A percentile compares a stretch with the other conserved stretches of the same genome.
These are phyloP conservation scores for Damaliscus lunatus DNA, from an alignment of 2,113 vertebrate species.

Conservation along the genomic window DNA sequence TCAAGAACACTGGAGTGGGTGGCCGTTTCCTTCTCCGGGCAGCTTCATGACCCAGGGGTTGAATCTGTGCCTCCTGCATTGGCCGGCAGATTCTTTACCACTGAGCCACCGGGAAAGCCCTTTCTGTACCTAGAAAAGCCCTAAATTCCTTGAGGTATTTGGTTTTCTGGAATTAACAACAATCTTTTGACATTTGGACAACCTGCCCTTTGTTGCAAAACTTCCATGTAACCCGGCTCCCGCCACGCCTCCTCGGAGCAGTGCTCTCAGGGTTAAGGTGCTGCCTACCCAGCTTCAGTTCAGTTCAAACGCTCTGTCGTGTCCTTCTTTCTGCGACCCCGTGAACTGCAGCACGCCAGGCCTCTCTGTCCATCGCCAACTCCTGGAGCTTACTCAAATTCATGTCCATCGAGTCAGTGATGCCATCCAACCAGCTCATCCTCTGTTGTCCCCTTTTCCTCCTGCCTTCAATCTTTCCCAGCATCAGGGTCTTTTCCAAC, in stretches of 20 bases:
- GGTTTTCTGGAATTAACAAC: neutral
- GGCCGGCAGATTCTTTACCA: neutral
- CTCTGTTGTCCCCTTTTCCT: rapidly evolving
- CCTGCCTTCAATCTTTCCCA: neutral
- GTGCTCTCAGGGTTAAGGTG: neutral
- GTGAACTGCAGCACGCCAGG: rapidly evolving
- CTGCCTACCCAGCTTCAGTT: neutral
- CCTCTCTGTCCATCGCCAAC: neutral
- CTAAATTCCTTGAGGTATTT: neutral
- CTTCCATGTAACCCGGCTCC: neutral
- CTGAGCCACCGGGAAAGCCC: neutral
- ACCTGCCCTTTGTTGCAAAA: neutral
- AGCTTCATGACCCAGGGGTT: neutral
- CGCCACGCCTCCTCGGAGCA: rapidly evolving
- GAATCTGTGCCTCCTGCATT: neutral
- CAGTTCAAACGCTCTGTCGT: neutral
- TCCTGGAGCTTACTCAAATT: rapidly evolving
- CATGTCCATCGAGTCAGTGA: neutral
- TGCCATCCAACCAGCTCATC: neutral
- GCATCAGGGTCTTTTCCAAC: neutral
- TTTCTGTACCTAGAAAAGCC: neutral
- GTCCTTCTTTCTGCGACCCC: neutral
- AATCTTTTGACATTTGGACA: neutral
- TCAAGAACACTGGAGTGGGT: neutral
- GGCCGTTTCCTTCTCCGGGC: neutral